Conservation (phyloP, 1,140 invertebrate species). For the Pollicipes pollicipes region DNA sequence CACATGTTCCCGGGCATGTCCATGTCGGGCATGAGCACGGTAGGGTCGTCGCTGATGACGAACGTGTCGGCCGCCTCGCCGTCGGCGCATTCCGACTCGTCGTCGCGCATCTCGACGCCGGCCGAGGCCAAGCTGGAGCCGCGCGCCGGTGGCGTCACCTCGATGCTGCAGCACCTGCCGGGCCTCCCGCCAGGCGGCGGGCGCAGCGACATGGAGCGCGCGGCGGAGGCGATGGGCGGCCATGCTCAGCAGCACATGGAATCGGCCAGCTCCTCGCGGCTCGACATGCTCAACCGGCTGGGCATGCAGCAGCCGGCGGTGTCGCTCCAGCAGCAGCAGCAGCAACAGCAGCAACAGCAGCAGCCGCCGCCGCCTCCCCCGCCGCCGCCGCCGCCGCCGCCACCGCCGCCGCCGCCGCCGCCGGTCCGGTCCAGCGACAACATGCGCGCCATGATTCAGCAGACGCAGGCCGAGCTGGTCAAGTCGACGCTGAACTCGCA, state of each 20-base stretch:
- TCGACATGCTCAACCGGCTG: slow-evolving; percentile 3
- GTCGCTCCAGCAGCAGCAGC: not conserved
- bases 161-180: slow-evolving; percentile 11
- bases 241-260: not conserved
- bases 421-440: slow-evolving; percentile 10
- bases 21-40: slow-evolving; percentile 18
- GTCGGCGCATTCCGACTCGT: slow-evolving; percentile 18
- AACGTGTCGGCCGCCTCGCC: slow-evolving; percentile 19
- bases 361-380: not conserved
- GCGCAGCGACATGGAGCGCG: not conserved
- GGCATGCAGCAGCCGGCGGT: not conserved
- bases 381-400: not conserved
- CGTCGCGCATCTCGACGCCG: slow-evolving; percentile 20
- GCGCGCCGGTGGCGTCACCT: slow-evolving; percentile 17
- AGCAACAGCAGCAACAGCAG: not conserved
- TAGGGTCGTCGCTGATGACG: slow-evolving; percentile 18
- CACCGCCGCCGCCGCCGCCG: no score
- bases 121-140: slow-evolving; percentile 18
- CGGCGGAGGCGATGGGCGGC: not conserved
- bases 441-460: slow-evolving; percentile 20
- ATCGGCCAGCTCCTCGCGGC: not conserved
- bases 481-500: slow-evolving; percentile 17
- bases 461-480: slow-evolving; percentile 20
- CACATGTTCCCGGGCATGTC: slow-evolving; percentile 18
- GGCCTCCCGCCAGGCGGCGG: not conserved